These are phyloP conservation scores for Scolanthus callimorphus DNA, from an alignment of 92 coral and sea anemone genomes.

Conservation along the genomic window DNA sequence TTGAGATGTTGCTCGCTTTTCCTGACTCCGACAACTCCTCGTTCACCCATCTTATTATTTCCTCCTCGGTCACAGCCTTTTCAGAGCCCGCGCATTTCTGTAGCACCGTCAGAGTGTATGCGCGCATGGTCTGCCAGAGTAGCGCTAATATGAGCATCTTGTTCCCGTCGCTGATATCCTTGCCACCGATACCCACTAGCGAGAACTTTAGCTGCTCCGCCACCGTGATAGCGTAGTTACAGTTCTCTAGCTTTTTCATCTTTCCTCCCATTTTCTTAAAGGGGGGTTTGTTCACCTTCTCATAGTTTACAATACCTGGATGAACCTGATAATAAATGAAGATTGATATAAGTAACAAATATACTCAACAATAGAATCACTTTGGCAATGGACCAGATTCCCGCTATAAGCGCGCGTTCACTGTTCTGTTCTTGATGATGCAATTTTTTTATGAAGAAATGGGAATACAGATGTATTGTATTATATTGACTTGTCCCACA, in stretches of 20 bases:
- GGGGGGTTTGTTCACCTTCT: constrained; percentile 83
- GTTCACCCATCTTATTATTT: constrained; percentile 84
- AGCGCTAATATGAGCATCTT: constrained; percentile 77
- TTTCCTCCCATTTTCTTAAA: constrained; percentile 84
- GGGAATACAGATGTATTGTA: too few relatives aligned
- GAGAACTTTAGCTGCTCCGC: constrained; percentile 88
- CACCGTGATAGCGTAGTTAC: constrained; percentile 74
- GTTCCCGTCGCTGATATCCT: constrained; percentile 75
- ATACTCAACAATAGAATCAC: too few relatives aligned
- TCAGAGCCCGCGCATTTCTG: constrained; percentile 86
- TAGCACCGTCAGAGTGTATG: constrained; percentile 81
- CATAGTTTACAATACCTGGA: constrained; percentile 81
- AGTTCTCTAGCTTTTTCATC: constrained; percentile 95
- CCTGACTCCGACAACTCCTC: constrained; percentile 58
- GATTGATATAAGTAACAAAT: too few relatives aligned
- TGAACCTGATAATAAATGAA: too few relatives aligned
- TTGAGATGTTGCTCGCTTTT: constrained; percentile 50
- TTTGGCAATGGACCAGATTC: too few relatives aligned
- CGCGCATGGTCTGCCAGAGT: constrained; percentile 96
- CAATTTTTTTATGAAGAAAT: too few relatives aligned
- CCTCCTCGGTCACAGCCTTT: constrained; percentile 72
- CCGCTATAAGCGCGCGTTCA: too few relatives aligned
- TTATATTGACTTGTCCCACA: too few relatives aligned
- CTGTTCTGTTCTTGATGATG: too few relatives aligned
- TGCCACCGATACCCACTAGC: constrained; percentile 92